Evolutionary conservation across 2,888 invertebrate species (phyloP).

Genomic region (Drosophila subquinaria): DNA sequence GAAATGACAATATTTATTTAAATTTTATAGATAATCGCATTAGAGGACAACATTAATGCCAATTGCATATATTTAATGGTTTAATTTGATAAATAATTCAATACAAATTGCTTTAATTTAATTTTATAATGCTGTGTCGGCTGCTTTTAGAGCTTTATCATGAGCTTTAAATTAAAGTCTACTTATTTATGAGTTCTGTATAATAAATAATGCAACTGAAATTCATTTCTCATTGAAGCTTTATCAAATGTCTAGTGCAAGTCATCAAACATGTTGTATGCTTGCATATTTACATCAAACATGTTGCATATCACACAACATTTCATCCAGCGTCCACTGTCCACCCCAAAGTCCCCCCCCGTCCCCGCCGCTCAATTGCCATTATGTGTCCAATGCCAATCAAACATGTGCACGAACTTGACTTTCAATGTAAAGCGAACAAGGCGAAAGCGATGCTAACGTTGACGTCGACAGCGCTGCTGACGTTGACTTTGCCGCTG

Average conservation of each 20-base stretch:
- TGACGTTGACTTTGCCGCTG: slow-evolving; percentile 49
- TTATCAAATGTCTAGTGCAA: slow-evolving; percentile 7
- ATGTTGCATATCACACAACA: slow-evolving; percentile 34
- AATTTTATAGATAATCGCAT: slow-evolving; percentile 2
- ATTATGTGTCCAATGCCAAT: slow-evolving; percentile 68
- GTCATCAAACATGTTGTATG: slow-evolving; percentile 28
- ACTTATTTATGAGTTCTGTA: neutral
- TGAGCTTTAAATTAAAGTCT: too few relatives aligned
- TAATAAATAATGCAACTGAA: neutral
- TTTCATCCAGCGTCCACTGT: slow-evolving; percentile 21
- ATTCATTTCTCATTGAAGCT: neutral
- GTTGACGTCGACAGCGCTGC: slow-evolving; percentile 5
- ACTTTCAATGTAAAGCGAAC: slow-evolving; percentile 80
- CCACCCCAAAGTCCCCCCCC: slow-evolving; percentile 21
- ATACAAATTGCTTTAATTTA: neutral
- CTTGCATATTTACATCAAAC: slow-evolving; percentile 15
- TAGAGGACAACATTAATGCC: neutral
- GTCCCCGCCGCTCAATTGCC: slow-evolving; percentile 23
- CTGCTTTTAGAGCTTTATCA: too few relatives aligned
- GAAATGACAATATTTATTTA: slow-evolving; percentile 1
- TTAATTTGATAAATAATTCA: neutral
- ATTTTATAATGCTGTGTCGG: too few relatives aligned
- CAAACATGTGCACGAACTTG: slow-evolving; percentile 79
- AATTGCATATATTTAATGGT: neutral
- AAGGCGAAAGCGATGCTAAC: slow-evolving; percentile 70